Evolutionary conservation across 2,113 vertebrate genomes (phyloP), one percentile per base, ranked within the genome.

Genomic region (Anarrhichthys ocellatus): DNA sequence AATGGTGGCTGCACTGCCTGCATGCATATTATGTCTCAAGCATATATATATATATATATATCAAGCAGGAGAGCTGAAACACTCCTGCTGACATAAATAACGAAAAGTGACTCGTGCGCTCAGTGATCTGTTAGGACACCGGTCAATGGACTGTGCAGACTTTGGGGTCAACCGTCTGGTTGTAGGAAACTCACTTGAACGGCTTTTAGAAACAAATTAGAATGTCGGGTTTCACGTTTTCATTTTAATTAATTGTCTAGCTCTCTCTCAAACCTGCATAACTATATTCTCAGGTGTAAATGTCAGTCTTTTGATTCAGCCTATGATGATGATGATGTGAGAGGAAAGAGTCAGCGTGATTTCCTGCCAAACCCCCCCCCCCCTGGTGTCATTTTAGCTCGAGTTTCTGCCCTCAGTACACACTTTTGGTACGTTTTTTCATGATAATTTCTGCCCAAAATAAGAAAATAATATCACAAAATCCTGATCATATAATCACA

Each of bases 1-100:
- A 59, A 80, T 75, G 58, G 79, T 73, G 65, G 72, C 63, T 73
- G 81, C 89, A 82, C 38, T 50, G 62, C 75, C 69, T 75, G 81
- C 69, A 86, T 76, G 74, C 24, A 75, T 38, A 6, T 34, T 34
- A 34, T 34, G 6, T 34, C 34, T 34, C 34, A 5, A 34, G 34
- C 75, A 32, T 52, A n/a, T 1, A 52, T 9, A 20, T 9, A 22
- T 9, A 52, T 52, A 17, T 20, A 52, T 52, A 6, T 22, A 20
- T 69, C 14, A 63, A 24, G 22, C 27, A 52, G 11, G 56, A 63
- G 46, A n/a, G 9, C 44, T 29, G 32, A 50, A 36, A 54, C 34
- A 20, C 27, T 32, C 48, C 54, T 6, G 65, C 54, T 9, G 65
- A 59, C 14, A 40, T 40, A 15, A 68, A 71, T 2, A 64, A 11